Evolutionary conservation across 1,140 invertebrate genomes (phyloP).

Genomic region (Euwallacea fornicatus): DNA sequence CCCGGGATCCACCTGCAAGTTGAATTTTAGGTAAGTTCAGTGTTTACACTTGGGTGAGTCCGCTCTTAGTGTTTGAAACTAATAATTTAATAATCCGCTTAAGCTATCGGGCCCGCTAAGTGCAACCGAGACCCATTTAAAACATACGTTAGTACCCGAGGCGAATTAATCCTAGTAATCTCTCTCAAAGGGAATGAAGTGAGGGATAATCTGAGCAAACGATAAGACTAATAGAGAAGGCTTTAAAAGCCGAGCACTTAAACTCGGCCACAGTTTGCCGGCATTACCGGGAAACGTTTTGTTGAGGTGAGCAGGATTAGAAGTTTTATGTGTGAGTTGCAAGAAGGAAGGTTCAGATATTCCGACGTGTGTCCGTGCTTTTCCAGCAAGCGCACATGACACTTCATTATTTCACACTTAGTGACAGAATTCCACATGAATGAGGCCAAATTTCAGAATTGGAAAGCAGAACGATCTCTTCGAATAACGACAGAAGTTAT

Average conservation of each 20-base stretch:
- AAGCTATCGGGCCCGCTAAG: background rate
- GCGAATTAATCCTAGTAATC: constrained; percentile 28
- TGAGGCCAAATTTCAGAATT: too few relatives aligned
- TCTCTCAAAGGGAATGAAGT: constrained; percentile 13
- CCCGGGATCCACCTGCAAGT: constrained; percentile 59
- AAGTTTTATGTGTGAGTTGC: background rate
- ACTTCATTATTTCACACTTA: too few relatives aligned
- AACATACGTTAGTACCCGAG: constrained; percentile 16
- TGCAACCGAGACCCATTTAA: constrained; percentile 13
- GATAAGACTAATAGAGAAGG: constrained; percentile 21
- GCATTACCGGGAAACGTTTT: background rate
- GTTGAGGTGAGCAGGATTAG: background rate
- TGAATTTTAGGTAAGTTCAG: constrained; percentile 62
- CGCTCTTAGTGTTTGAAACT: background rate
- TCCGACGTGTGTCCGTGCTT: too few relatives aligned
- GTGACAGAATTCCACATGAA: too few relatives aligned
- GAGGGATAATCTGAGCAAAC: constrained; percentile 19
- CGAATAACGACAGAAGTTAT: too few relatives aligned
- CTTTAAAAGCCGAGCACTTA: constrained; percentile 13
- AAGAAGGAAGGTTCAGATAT: too few relatives aligned
- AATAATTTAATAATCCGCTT: background rate
- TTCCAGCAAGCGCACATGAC: too few relatives aligned
- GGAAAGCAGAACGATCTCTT: too few relatives aligned
- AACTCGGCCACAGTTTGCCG: background rate
- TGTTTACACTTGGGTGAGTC: background rate